Evolutionary conservation across 2,113 vertebrate species (phyloP), one percentile per base, ranked within the genome.

Genomic region (Recurvirostra avosetta): DNA sequence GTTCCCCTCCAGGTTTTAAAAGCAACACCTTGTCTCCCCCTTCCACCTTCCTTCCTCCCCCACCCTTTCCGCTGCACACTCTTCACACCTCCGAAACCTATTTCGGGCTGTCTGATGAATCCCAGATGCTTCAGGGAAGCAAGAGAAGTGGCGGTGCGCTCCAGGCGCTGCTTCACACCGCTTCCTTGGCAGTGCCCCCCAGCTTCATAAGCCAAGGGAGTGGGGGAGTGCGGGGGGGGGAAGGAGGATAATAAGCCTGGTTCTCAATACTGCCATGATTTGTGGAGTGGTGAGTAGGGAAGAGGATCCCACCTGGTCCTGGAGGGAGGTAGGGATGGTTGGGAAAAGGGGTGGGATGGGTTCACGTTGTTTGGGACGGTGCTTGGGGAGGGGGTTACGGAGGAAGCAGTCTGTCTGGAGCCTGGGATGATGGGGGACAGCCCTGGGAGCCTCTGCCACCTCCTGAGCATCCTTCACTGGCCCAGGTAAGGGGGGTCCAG

Each of bases 31-130:
- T 75, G 8, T 84, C 92, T 94, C 89, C 90, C 90, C 74, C 49
- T 77, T 95, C 81, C 72, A 90, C 88, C 94, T 91, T 82, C 90
- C 94, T 88, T 92, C 91, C 91, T 92, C 92, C 95, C 52, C 52
- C 91, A 84, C 29, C 87, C 88, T 84, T 94, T 70, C 91, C 12
- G 3, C 82, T 2, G 3, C 78, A 62, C 92, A 85, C 83, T 91
- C 91, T 90, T 96, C 97, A 95, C 96, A 98, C 96, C 95, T 96
- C 95, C 90, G 4, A 96, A 97, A 92, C 97, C 96, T 98, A 98
- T 97, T 98, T 97, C 94, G 92, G 97, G 96, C 97, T 88, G 7
- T 61, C 90, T 96, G 96, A 97, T 98, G 97, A 95, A 96, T 97
- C 97, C 97, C 96, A 97, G 98, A 93, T 96, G 96, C 96, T 94